phyloP scores from a whole-genome alignment of 23 tunicate genomes.

The Ciona savignyi region DNA sequence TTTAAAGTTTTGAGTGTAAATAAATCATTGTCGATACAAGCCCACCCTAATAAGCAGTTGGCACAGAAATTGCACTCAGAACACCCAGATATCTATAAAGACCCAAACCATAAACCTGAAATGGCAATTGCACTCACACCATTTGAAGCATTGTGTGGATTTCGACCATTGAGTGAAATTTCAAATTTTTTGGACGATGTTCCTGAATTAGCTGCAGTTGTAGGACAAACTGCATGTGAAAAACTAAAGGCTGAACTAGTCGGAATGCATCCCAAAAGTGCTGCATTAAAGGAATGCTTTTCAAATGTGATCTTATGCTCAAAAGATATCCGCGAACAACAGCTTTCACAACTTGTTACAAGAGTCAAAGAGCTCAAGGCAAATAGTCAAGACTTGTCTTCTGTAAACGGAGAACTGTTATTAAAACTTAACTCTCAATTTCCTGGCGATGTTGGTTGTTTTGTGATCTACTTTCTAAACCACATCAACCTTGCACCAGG shows the following conservation, averaged over 20 bases:
- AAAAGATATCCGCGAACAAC: slow-evolving; percentile 22
- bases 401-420: slow-evolving; percentile 69
- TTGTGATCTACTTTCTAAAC: slow-evolving; percentile 93
- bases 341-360: slow-evolving; percentile 30
- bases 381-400: slow-evolving; percentile 15
- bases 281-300: slow-evolving; percentile 76
- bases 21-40: slow-evolving; percentile 94
- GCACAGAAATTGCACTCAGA: slow-evolving; percentile 84
- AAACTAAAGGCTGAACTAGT: slow-evolving; percentile 6
- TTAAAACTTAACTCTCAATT: slow-evolving; percentile 71
- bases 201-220: slow-evolving; percentile 77
- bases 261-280: neutral
- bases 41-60: slow-evolving; percentile 85
- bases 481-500: slow-evolving; percentile 71
- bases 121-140: slow-evolving; percentile 97
- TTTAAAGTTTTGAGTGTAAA: slow-evolving; percentile 94
- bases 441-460: slow-evolving; percentile 95
- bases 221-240: slow-evolving; percentile 51
- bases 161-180: slow-evolving; percentile 83
- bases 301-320: slow-evolving; percentile 71
- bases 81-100: slow-evolving; percentile 90
- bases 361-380: slow-evolving; percentile 31
- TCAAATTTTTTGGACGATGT: slow-evolving; percentile 38
- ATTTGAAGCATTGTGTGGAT: slow-evolving; percentile 97
- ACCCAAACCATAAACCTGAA: slow-evolving; percentile 98